These are phyloP conservation scores for Agrotis puta DNA, from an alignment of 2,888 invertebrate genomes.

Conservation along the genomic window DNA sequence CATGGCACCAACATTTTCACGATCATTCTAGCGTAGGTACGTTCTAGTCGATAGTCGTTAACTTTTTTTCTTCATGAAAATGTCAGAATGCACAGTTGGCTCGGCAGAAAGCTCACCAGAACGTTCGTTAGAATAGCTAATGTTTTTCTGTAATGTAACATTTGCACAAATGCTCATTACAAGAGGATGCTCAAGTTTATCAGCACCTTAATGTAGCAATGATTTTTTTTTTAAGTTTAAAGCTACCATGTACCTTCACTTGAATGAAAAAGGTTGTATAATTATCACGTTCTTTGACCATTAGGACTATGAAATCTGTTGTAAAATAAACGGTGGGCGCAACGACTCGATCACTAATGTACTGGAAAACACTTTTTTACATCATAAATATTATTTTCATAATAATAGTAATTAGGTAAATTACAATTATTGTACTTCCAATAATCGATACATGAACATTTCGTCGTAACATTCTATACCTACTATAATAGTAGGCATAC, in stretches of 20 bases:
- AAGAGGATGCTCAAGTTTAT: no score
- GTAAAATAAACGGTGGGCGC: constrained; percentile 55
- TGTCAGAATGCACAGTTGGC: no score
- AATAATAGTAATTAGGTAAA: constrained; percentile 56
- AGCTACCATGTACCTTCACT: constrained; percentile 45
- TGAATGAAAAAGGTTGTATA: constrained; percentile 14
- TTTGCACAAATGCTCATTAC: no score
- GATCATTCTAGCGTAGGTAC: no score
- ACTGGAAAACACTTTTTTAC: constrained; percentile 57
- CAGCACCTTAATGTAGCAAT: no score
- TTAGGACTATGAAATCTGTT: constrained; percentile 16
- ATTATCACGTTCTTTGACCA: background rate
- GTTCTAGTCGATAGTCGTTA: no score
- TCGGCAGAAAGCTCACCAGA: no score
- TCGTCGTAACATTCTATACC: constrained; percentile 58
- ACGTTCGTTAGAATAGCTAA: no score
- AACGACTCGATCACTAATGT: constrained; percentile 39
- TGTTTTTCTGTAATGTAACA: no score
- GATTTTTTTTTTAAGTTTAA: background rate
- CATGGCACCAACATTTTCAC: no score
- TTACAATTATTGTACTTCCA: constrained; percentile 67
- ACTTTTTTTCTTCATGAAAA: background rate
- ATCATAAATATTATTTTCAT: constrained; percentile 57
- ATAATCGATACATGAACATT: constrained; percentile 64
- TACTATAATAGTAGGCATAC: constrained; percentile 59